phyloP scores from a whole-genome alignment of 2,888 invertebrate species.

The Incurvaria masculella region DNA sequence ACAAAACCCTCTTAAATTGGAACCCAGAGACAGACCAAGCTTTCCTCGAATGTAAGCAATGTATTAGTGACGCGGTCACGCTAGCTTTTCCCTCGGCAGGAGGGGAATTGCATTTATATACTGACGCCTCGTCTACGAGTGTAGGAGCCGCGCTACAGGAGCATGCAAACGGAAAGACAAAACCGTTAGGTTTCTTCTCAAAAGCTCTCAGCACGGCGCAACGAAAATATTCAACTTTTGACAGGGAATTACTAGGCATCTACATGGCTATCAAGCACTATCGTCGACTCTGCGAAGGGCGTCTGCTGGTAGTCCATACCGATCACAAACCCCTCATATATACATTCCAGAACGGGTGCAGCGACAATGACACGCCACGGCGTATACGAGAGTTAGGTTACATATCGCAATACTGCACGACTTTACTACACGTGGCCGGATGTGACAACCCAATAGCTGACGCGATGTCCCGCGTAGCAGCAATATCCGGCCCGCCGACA shows the following conservation, averaged over 20 bases:
- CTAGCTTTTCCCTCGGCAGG: conserved; percentile 1
- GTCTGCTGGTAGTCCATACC: not conserved
- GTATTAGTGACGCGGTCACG: conserved; percentile 1
- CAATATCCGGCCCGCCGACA: not conserved
- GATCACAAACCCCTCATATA: not conserved
- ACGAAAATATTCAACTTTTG: not conserved
- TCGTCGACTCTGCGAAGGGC: not conserved
- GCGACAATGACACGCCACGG: not conserved
- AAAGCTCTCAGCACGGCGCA: not conserved
- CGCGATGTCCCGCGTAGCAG: not conserved
- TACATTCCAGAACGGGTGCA: not conserved
- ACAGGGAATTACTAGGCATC: not conserved
- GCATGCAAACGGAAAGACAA: conserved; percentile 3
- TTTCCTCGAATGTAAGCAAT: conserved; percentile 6
- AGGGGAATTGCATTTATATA: conserved; percentile 6
- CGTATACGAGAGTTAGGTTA: not conserved
- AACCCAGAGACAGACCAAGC: conserved; percentile 1
- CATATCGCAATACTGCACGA: not conserved
- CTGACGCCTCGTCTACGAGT: conserved; percentile 8
- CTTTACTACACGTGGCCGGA: not conserved
- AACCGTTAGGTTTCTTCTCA: not conserved
- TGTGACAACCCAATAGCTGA: not conserved
- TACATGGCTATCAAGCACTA: not conserved
- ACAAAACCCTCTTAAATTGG: conserved; percentile 10
- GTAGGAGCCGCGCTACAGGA: conserved; percentile 10